Evolutionary conservation across 2,113 vertebrate species (phyloP), one percentile per base, ranked within the genome.

Genomic region (Halichoeres trimaculatus): DNA sequence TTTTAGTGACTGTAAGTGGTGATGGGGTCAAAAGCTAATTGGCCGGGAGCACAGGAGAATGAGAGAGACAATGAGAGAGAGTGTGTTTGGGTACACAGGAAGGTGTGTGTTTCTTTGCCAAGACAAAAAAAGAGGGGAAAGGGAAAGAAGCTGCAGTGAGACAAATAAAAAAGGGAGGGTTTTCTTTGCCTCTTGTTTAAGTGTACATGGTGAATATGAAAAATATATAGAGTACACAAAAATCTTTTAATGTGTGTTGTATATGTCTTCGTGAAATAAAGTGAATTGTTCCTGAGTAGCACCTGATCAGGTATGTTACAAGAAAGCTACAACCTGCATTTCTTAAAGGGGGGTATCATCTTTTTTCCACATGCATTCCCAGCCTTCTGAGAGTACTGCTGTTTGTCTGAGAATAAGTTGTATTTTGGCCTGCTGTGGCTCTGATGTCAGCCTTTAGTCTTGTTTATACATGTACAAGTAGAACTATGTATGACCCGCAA

Each of bases 1-100:
- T 61, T 55, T 73, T 43, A 41, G 24, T 36, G 52, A 19, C 12
- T 41, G 35, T 63, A 56, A 70, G 59, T 51, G 52, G 10, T 41
- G 48, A 23, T 45, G 4, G 26, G 64, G 64, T 63, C 58, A 80
- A 63, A 63, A 26, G 35, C 12, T 47, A 69, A 80, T 38, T 63
- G 62, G 34, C 20, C 13, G 59, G 12, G 14, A 4, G 41, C 41
- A 14, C 13, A 43, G 41, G 41, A 30, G 30, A 30, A 6, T 4
- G 30, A 30, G 30, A 30, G 30, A 30, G 30, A 30, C 3, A 30
- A 6, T 4, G 30, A 30, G 30, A 30, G 30, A 30, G 13, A 12
- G 16, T 14, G 35, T 34, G 9, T 66, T 36, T 20, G 24, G n/a
- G 22, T 7, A 0, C 34, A n/a, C 41, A 16, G n/a, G 20, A 11